Conservation (phyloP, 1,140 invertebrate genomes). For the Argopecten irradians region DNA sequence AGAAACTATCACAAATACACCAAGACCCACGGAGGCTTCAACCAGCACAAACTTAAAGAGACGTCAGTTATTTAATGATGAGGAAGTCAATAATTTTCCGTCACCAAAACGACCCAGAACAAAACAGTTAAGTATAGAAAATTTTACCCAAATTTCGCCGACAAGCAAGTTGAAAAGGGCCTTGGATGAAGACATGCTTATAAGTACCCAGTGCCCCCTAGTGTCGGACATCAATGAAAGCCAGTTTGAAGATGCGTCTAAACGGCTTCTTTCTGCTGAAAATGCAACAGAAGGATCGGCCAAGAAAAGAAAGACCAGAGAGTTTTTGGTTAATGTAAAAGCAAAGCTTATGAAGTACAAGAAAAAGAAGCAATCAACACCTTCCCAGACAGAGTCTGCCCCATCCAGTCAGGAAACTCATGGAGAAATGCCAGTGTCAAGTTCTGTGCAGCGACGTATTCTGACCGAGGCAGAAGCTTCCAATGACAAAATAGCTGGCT, state of each 20-base stretch:
- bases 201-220: neutral
- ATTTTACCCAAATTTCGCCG: neutral
- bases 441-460: neutral
- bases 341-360: neutral
- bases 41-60: neutral
- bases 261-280: neutral
- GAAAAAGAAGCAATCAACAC: neutral
- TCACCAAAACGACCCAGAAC: neutral
- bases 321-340: neutral
- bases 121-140: neutral
- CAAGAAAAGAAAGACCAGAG: neutral
- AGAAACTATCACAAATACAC: neutral
- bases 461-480: neutral
- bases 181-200: neutral
- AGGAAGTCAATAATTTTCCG: neutral
- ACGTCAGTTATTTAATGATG: neutral
- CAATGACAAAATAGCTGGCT: neutral
- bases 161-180: neutral
- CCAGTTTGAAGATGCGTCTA: neutral
- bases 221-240: neutral
- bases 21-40: neutral
- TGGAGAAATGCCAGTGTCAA: neutral
- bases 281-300: neutral
- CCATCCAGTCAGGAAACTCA: slow-evolving; percentile 4
- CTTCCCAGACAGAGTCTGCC: neutral